Base-by-base conservation (phyloP, 2,113 vertebrate genomes). In the Charina bottae region DNA sequence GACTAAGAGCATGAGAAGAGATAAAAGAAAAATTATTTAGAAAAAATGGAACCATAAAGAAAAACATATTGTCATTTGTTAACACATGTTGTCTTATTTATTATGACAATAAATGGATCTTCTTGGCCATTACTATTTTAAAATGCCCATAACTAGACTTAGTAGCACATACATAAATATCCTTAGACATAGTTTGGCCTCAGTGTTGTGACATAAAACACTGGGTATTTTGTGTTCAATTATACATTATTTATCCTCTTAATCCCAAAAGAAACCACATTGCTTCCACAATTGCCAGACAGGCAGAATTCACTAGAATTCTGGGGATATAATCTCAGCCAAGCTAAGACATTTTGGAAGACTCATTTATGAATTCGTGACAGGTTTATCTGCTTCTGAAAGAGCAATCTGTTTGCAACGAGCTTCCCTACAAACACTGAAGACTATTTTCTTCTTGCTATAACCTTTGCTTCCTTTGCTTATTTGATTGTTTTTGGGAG, bases 121-220 rank as follows among this genome's bases (percentile, higher is more conserved):
- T 49, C 83, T 37, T 49, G 83, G 37, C 23, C 23, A 83, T 83
- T 83, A n/a, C 46, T 24, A 49, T 83, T 42, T 83, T 49, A 83
- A 9, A 83, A 23, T 10, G 24, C 4, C 10, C 13, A 13, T 49
- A n/a, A 86, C 4, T 17, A 86, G 49, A 23, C 54, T 58, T 87
- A 37, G 59, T 60, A 87, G 33, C 33, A 42, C 37, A 59, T 13
- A 42, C 37, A 59, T 13, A 62, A 49, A 49, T 53, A 42, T 26
- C 26, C 28, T 53, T 85, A 56, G 21, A 87, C 60, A 1, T 26
- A n/a, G 33, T 92, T 92, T 92, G 91, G 55, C 85, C 83, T 55
- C 37, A 92, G 68, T 0, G 8, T 60, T 46, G 90, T 90, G 62
- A 85, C 4, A 62, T 37, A 26, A 92, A 87, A 90, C 28, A 37